phyloP scores from a whole-genome alignment of 64 coral and sea anemone genomes.

The Dendrophyllia cribrosa region DNA sequence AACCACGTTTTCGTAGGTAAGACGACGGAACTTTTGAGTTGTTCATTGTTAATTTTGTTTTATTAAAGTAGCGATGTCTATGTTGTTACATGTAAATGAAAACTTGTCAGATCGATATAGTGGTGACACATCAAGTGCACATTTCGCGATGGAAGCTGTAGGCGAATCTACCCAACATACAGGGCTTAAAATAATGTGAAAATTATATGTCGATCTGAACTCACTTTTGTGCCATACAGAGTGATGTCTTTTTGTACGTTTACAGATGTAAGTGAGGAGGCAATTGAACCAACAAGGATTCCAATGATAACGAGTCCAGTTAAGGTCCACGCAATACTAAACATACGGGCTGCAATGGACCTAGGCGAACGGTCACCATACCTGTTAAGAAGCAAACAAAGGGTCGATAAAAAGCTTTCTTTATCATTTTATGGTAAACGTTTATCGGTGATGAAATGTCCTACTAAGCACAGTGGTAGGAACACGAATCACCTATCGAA shows the following conservation, averaged over 20 bases:
- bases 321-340: conserved; percentile 58
- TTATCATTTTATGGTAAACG: not conserved
- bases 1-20: no score
- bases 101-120: no score
- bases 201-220: not conserved
- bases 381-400: conserved; percentile 1
- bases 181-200: not conserved
- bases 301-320: conserved; percentile 62
- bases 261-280: conserved; percentile 45
- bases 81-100: no score
- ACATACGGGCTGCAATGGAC: conserved; percentile 51
- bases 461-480: no score
- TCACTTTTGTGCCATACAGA: conserved; percentile 81
- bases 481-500: no score
- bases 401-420: not conserved
- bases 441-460: no score
- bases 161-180: no score
- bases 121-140: no score
- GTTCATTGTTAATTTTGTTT: no score
- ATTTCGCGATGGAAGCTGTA: no score
- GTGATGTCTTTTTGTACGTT: conserved; percentile 23
- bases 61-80: no score
- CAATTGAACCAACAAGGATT: conserved; percentile 49
- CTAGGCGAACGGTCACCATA: conserved; percentile 71
- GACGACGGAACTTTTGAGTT: no score